Evolutionary conservation across 2,113 vertebrate species (phyloP).

Genomic region (Halichoerus grypus): DNA sequence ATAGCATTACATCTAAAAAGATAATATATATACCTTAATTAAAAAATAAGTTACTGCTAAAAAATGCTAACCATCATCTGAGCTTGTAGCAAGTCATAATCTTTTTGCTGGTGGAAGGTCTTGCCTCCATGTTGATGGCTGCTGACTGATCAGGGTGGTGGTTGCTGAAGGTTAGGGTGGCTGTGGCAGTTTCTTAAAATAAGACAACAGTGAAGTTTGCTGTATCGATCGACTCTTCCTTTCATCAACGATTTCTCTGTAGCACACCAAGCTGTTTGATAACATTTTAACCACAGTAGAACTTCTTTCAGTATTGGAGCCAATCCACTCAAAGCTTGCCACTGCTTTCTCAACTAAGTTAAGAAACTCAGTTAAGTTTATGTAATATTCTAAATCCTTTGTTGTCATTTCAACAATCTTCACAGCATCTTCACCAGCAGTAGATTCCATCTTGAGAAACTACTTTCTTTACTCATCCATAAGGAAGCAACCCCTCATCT

Average conservation of each 20-base stretch:
- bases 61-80: background rate
- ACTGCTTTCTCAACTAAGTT: background rate
- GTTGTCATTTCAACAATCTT: background rate
- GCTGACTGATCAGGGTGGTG: background rate
- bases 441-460: background rate
- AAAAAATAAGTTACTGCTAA: background rate
- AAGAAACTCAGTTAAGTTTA: background rate
- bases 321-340: background rate
- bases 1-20: background rate
- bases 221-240: background rate
- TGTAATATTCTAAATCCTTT: background rate
- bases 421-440: background rate
- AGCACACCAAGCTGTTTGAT: background rate
- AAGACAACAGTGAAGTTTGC: background rate
- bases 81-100: background rate
- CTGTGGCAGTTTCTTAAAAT: background rate
- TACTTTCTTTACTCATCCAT: background rate
- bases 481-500: background rate
- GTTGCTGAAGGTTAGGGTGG: background rate
- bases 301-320: background rate
- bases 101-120: background rate
- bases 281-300: background rate
- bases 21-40: background rate
- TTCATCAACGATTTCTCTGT: background rate
- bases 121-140: background rate